phyloP scores from a whole-genome alignment of 2,888 invertebrate species.

The Metalampra italica region DNA sequence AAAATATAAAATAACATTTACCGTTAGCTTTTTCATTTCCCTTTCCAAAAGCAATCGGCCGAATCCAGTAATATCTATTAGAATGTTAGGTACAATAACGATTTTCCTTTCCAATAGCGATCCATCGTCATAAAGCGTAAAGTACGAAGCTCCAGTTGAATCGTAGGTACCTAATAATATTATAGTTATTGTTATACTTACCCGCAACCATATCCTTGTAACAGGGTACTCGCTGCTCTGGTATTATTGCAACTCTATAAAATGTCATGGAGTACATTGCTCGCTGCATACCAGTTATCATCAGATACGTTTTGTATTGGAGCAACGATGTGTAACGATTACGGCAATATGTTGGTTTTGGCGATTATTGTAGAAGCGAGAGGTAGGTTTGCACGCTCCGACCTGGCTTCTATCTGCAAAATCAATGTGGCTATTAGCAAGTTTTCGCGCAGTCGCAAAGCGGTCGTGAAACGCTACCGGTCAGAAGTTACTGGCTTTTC shows the following conservation, averaged over 20 bases:
- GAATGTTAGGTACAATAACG: constrained; percentile 44
- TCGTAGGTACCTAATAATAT: constrained; percentile 64
- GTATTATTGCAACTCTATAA: constrained; percentile 21
- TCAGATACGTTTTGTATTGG: constrained; percentile 19
- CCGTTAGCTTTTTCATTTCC: constrained; percentile 40
- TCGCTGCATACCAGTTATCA: constrained; percentile 20
- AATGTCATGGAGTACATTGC: constrained; percentile 40
- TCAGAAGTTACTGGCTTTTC: constrained; percentile 46
- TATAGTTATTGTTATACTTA: constrained; percentile 68
- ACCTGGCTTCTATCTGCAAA: constrained; percentile 78
- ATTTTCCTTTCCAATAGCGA: constrained; percentile 60
- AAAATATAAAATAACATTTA: not conserved
- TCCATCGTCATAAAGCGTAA: constrained; percentile 66
- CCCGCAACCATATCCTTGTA: constrained; percentile 44
- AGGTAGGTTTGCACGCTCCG: constrained; percentile 69
- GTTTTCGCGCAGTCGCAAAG: constrained; percentile 77
- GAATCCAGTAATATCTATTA: constrained; percentile 44
- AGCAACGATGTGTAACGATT: constrained; percentile 33
- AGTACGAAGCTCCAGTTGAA: constrained; percentile 57
- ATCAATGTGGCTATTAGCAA: constrained; percentile 78
- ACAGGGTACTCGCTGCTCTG: constrained; percentile 23
- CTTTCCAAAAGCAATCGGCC: constrained; percentile 53
- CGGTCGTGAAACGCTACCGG: constrained; percentile 57
- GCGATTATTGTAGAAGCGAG: constrained; percentile 37
- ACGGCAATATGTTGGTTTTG: constrained; percentile 29